Conservation (phyloP, 2,113 vertebrate genomes). For the Serinus canaria region DNA sequence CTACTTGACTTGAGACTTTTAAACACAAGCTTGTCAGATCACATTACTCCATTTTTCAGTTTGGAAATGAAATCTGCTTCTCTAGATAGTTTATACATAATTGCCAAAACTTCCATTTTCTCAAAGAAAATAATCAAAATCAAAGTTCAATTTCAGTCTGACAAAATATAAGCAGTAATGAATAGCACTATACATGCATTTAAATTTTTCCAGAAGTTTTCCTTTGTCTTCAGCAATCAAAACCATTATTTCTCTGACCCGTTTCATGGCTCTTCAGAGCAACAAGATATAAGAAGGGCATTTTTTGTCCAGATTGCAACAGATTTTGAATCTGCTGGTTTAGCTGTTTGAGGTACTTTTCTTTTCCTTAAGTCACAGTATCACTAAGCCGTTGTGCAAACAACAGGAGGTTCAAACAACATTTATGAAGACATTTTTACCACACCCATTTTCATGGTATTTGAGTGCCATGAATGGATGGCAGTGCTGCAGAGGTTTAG, state of each 20-base stretch:
- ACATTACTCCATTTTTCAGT: not conserved
- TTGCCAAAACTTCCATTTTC: not conserved
- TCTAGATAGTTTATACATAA: not conserved
- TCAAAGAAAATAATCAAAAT: slow-evolving; percentile 16
- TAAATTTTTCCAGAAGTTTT: not conserved
- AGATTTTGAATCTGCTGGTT: not conserved
- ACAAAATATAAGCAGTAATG: not conserved
- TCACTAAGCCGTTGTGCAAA: not conserved
- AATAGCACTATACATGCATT: not conserved
- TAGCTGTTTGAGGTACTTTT: not conserved
- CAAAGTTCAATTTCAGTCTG: not conserved
- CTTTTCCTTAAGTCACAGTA: not conserved
- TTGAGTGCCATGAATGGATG: not conserved
- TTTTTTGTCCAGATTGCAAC: not conserved
- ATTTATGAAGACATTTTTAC: not conserved
- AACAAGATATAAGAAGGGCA: not conserved
- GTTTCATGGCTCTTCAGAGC: not conserved
- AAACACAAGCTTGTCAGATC: not conserved
- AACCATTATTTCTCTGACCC: not conserved
- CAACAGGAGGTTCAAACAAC: not conserved
- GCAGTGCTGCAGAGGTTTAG: not conserved
- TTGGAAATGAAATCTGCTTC: not conserved
- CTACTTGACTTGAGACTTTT: slow-evolving; percentile 10
- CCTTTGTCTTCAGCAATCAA: not conserved
- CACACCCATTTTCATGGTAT: not conserved